Conservation (phyloP, 2,888 invertebrate genomes). For the Chalcosyrphus nemorum region DNA sequence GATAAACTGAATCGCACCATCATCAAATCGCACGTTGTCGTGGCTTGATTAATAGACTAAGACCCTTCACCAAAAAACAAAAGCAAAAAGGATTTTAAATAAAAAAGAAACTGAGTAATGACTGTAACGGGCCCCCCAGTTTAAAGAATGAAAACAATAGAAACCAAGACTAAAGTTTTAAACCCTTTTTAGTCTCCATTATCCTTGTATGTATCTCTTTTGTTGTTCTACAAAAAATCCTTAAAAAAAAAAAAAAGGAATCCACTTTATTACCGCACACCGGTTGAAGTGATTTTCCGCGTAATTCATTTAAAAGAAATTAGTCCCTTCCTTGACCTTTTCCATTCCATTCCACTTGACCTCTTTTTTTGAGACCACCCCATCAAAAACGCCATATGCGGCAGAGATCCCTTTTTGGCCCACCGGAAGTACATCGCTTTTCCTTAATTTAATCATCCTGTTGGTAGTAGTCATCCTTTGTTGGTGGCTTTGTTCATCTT, state of each 20-base stretch:
- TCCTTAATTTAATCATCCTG: neutral
- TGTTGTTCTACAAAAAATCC: neutral
- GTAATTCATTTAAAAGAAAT: constrained; percentile 20
- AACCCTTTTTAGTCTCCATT: neutral
- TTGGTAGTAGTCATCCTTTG: neutral
- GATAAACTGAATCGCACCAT: too few relatives aligned
- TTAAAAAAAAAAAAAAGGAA: neutral
- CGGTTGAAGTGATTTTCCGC: constrained; percentile 23
- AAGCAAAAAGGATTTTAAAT: too few relatives aligned
- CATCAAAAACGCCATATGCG: constrained; percentile 14
- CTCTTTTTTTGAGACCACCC: neutral
- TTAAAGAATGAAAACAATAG: neutral
- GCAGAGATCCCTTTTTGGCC: neutral
- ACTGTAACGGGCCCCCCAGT: too few relatives aligned
- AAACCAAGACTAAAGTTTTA: neutral
- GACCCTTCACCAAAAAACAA: too few relatives aligned
- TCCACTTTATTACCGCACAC: neutral
- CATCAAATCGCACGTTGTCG: too few relatives aligned
- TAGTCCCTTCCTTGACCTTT: constrained; percentile 22
- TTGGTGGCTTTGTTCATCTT: neutral
- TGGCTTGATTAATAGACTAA: too few relatives aligned
- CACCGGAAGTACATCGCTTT: neutral
- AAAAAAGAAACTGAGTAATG: too few relatives aligned
- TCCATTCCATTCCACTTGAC: constrained; percentile 10
- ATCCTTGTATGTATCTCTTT: neutral